Base-by-base conservation (phyloP, 2,113 vertebrate genomes). In the Cettia cetti region DNA sequence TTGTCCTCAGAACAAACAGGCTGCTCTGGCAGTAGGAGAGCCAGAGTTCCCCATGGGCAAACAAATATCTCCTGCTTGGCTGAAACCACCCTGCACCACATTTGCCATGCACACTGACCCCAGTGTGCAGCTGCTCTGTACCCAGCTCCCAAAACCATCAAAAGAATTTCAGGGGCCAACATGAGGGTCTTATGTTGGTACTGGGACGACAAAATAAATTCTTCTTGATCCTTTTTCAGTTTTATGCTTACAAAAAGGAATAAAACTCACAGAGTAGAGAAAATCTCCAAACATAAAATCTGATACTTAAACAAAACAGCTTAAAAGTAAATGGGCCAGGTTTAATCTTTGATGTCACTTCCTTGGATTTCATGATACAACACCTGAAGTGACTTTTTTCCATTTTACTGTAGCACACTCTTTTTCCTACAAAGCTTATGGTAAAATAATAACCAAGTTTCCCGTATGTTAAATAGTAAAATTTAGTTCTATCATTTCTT, bases 401-500 rank as follows among this genome's bases (percentile, higher is more conserved):
- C 89, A 59, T 95, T 96, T 92, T 94, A 90, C 76, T 89, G 93
- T 92, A 94, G 77, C 86, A 80, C 31, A 20, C 61, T 94, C 87
- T 95, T 89, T 82, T 90, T 70, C 15, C 56, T 90, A 86, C 3
- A 0, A 90, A 74, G 86, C 39, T 96, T 72, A 86, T 95, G 92
- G 82, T 96, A 97, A 96, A 96, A 96, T 95, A 96, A 72, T 89
- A 96, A 94, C 71, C 82, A 39, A 86, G 54, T 92, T 94, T 96
- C 68, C 80, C 95, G 90, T 92, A 93, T 97, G 89, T 95, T 93
- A 95, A 95, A 94, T 95, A 86, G 93, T 91, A 92, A 96, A 97
- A 70, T 79, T 91, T 85, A 81, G 80, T 69, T 91, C 53, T 97
- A 61, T 95, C 88, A 96, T 96, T 91, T 96, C 77, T 95, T 92